Base-by-base conservation (phyloP, 2,797 vertebrate genomes). In the Tragelaphus eurycerus region DNA sequence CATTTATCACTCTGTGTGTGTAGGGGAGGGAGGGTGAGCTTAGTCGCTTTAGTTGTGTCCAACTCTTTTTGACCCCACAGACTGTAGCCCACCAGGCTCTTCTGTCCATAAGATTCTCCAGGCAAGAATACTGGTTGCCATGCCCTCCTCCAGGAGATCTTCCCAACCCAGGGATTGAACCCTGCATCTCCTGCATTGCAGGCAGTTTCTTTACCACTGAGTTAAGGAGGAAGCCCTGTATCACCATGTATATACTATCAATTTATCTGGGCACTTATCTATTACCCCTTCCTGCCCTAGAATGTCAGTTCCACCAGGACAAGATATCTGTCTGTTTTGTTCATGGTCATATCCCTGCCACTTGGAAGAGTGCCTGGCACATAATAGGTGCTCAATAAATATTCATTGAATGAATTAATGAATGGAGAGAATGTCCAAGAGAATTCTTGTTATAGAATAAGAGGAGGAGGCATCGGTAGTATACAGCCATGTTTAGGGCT, bases 1-100 rank as follows among this genome's bases (percentile, higher is more conserved):
- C 57, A 54, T 19, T 71, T 38, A 71, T 71, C 67, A 38, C 64
- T 38, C 1, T 71, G n/a, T 23, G 64, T 34, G 64, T 4, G 31
- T 0, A 13, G 14, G 29, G 0, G 6, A 13, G 29, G 8, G 15
- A 1, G 13, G 8, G 10, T 38, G 34, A 71, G 34, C 34, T 71
- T 34, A 38, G 67, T 38, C 0, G 0, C 19, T 71, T 71, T 71
- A 38, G 34, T 23, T 71, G 34, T 38, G 19, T 71, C 19, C 67
- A 71, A 38, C 34, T 38, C 64, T 23, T 71, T 71, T 38, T 23
- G 67, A 71, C 5, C 34, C 67, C 67, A 71, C 67, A 71, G 34
- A 21, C 10, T 71, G 19, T 71, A 38, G 67, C 34, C 10, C 34
- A 71, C 34, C 34, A 71, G 67, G 67, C 34, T 71, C 34, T 38